Evolutionary conservation across 2,888 invertebrate species (phyloP), one percentile per base, ranked within the genome.

Genomic region (Epinotia nisella): DNA sequence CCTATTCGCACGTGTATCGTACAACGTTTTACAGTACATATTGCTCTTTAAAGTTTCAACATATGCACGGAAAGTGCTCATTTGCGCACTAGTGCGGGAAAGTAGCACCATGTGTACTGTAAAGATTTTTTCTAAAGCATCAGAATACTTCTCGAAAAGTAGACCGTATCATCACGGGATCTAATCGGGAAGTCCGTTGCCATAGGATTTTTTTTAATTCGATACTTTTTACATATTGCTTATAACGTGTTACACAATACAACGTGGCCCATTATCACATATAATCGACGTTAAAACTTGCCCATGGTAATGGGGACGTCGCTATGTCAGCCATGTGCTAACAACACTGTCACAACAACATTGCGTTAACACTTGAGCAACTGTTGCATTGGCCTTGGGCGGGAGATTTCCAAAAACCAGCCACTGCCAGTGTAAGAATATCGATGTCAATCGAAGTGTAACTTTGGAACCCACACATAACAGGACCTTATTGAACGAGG

Each of bases 381-480:
- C 62, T n/a, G 62, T 58, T 59, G 17, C 60, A 21, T 55, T 65
- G 65, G 65, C 65, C 65, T 65, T 65, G 65, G 49, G 10, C 7
- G 5, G 19, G 29, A 39, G 65, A 55, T 53, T 65, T 65, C 35
- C 65, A 21, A 39, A 64, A 64, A 45, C 61, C 19, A 15, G 64
- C 17, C 51, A 65, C 39, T 21, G 53, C 65, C 35, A 53, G 53
- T 39, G 29, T 19, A 65, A 19, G 19, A 13, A 45, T 65, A 17
- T 19, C 35, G 35, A n/a, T 39, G 9, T 9, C 49, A 19, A 9
- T 53, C 41, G 21, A 15, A 29, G 1, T 45, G 13, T 13, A 15
- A 45, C 15, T 13, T 45, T 45, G 15, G 45, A 45, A 3, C 24
- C 24, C 24, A 24, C 24, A 24, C 24, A 3, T 3, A 45, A 45